Conservation (phyloP, 2,888 invertebrate genomes). For the Diaperis boleti region DNA sequence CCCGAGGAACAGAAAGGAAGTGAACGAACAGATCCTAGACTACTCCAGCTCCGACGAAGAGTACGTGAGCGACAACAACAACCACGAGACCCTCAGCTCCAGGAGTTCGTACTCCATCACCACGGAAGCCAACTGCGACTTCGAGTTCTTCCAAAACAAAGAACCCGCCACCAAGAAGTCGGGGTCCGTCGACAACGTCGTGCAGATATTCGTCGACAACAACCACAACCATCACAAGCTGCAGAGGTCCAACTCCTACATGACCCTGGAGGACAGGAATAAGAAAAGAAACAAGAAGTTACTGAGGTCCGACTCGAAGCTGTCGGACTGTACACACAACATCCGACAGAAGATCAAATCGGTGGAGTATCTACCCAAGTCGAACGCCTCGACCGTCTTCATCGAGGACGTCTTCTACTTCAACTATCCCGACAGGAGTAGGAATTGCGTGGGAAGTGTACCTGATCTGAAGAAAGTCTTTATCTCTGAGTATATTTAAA, state of each 20-base stretch:
- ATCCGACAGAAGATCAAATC: constrained; percentile 56
- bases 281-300: constrained; percentile 46
- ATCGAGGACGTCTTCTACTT: constrained; percentile 52
- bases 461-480: constrained; percentile 71
- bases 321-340: constrained; percentile 48
- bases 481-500: constrained; percentile 64
- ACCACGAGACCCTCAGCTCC: constrained; percentile 61
- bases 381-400: constrained; percentile 50
- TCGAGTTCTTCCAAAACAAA: constrained; percentile 71
- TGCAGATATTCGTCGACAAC: constrained; percentile 59
- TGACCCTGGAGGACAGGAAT: constrained; percentile 57
- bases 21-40: constrained; percentile 43
- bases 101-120: constrained; percentile 72
- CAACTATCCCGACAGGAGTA: constrained; percentile 42
- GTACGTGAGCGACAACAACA: constrained; percentile 64
- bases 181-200: constrained; percentile 63
- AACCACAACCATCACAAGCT: constrained; percentile 42
- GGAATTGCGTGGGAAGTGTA: constrained; percentile 65
- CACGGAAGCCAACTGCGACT: constrained; percentile 75
- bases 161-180: too few relatives aligned
- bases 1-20: constrained; percentile 36
- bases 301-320: constrained; percentile 48
- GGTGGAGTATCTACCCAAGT: constrained; percentile 57
- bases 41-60: constrained; percentile 56
- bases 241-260: constrained; percentile 61